Evolutionary conservation across 2,888 invertebrate species (phyloP).

Genomic region (Pristionchus maxplancki): DNA sequence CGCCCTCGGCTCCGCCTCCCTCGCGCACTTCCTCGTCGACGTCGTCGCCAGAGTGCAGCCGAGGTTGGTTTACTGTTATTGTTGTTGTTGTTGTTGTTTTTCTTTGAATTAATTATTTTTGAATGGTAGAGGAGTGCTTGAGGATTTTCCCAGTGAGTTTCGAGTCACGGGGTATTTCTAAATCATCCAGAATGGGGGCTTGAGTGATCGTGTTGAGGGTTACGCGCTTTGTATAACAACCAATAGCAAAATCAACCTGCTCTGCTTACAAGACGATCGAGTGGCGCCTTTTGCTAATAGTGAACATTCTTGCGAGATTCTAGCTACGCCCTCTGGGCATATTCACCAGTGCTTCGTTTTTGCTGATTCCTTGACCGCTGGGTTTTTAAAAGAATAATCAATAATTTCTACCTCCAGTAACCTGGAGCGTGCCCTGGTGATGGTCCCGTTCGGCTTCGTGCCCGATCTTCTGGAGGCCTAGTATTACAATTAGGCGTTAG

Average conservation of each 20-base stretch:
- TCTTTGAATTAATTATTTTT: no score
- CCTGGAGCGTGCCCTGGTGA: slow-evolving; percentile 89
- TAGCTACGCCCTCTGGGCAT: no score
- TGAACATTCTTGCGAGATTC: no score
- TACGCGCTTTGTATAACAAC: no score
- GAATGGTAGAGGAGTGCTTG: not conserved
- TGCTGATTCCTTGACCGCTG: no score
- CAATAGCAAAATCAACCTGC: no score
- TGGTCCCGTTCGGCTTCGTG: slow-evolving; percentile 89
- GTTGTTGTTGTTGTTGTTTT: not conserved
- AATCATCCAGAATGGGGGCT: no score
- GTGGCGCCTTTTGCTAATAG: no score
- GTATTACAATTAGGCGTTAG: slow-evolving; percentile 84
- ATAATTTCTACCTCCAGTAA: slow-evolving; percentile 83
- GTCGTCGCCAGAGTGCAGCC: slow-evolving; percentile 80
- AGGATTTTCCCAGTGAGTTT: not conserved
- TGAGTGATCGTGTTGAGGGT: no score
- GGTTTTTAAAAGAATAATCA: no score
- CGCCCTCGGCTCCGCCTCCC: slow-evolving; percentile 85
- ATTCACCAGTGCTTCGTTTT: no score
- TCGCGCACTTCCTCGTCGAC: slow-evolving; percentile 88
- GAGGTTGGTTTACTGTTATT: not conserved
- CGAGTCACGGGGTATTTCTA: not conserved
- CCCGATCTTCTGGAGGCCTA: slow-evolving; percentile 89
- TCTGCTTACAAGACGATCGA: no score